Evolutionary conservation across 2,797 vertebrate genomes (phyloP), one percentile per base, ranked within the genome.

Genomic region (Leptatherina wallacei): DNA sequence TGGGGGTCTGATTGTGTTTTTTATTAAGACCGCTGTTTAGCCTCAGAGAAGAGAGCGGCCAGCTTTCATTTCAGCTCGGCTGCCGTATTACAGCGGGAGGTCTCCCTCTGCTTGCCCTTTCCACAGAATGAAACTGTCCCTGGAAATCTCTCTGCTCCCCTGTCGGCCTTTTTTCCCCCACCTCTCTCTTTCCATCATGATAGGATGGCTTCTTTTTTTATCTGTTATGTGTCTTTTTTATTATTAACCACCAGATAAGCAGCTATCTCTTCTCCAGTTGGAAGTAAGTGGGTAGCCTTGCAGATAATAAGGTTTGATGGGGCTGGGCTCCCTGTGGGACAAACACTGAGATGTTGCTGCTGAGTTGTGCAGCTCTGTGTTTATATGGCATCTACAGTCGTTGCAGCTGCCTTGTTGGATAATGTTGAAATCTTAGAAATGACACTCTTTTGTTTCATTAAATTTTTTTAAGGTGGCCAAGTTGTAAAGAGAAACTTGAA

Each of bases 11-110:
- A 93, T 93, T 93, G 93, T 92, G 87, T 93, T 92, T 94, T 90
- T 93, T 94, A 94, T 94, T 93, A 94, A 94, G 92, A 86, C 85
- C 56, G 71, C 89, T 89, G 86, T 94, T 94, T 93, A 90, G 94
- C 94, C 94, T 84, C 80, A 8, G 93, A 94, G 94, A 93, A 94
- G 91, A 93, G 91, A 88, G 85, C 56, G 77, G 82, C 88, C 63
- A 81, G 88, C 92, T 95, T 95, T 95, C 91, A 95, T 95, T 95
- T 95, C 76, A 73, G 83, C 85, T 82, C 13, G 83, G 90, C 89
- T 89, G 87, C 78, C 52, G 77, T 80, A 82, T 89, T 90, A 85
- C 89, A 90, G 90, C 89, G 64, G 93, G 93, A 94, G 93, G 92
- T 93, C 94, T 92, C 87, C 73, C 73, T 78, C 80, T 89, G 86